Conservation (phyloP, 2,113 vertebrate genomes). For the Cyprinodon variegatus region DNA sequence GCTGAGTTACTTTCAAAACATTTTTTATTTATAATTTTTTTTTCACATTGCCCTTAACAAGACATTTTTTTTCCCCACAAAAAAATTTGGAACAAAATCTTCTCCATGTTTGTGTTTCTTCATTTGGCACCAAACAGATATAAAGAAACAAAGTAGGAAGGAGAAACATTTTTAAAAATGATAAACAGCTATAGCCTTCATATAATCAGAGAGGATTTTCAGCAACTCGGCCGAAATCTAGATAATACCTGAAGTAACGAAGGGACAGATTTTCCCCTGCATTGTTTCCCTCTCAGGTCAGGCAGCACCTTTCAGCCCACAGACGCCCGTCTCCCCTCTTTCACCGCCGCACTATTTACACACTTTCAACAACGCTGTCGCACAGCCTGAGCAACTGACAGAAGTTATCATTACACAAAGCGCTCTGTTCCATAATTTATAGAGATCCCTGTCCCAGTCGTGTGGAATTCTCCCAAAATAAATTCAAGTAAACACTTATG, state of each 20-base stretch:
- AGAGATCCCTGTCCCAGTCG: conserved; percentile 89
- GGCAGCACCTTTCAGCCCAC: conserved; percentile 54
- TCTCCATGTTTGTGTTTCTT: too few species aligned
- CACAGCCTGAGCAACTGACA: conserved; percentile 84
- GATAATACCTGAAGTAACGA: neutral
- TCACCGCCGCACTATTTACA: conserved; percentile 66
- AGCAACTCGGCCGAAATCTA: neutral
- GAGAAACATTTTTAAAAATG: too few species aligned
- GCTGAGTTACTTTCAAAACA: too few species aligned
- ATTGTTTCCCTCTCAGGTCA: conserved; percentile 51
- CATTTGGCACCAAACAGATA: too few species aligned
- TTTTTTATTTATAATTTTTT: too few species aligned
- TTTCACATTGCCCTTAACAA: too few species aligned
- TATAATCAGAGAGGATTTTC: too few species aligned
- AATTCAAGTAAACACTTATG: conserved; percentile 93
- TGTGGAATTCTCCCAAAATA: conserved; percentile 98
- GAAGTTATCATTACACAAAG: conserved; percentile 93
- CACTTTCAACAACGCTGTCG: conserved; percentile 72
- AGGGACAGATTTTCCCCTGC: neutral
- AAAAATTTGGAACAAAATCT: too few species aligned
- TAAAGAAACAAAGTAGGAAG: too few species aligned
- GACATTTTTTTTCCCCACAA: too few species aligned
- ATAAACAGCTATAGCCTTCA: too few species aligned
- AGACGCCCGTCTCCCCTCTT: conserved; percentile 53
- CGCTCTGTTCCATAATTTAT: conserved; percentile 92